phyloP scores from a whole-genome alignment of 2,888 invertebrate genomes.

The Aplocera efformata region DNA sequence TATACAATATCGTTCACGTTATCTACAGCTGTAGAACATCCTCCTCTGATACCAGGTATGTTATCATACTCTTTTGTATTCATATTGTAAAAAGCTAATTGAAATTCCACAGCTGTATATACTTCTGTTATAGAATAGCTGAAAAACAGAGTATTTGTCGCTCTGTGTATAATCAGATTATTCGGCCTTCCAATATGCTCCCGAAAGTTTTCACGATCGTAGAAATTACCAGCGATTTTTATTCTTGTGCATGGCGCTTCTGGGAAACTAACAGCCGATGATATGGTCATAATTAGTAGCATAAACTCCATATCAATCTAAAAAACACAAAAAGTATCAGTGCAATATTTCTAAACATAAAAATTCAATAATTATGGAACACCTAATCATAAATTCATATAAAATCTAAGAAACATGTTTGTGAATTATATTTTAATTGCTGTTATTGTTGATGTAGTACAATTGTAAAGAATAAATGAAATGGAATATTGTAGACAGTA shows the following conservation, averaged over 20 bases:
- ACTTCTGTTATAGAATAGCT: slow-evolving; percentile 48
- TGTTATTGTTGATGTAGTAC: too few species aligned
- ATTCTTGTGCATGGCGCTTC: slow-evolving; percentile 43
- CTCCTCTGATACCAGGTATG: slow-evolving; percentile 53
- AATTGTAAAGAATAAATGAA: too few species aligned
- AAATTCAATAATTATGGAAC: too few species aligned
- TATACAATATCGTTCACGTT: slow-evolving; percentile 49
- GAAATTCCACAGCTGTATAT: slow-evolving; percentile 54
- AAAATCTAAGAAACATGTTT: too few species aligned
- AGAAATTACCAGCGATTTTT: slow-evolving; percentile 47
- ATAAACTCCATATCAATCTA: slow-evolving; percentile 19
- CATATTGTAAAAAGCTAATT: slow-evolving; percentile 46
- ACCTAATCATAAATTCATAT: too few species aligned
- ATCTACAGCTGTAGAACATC: slow-evolving; percentile 56
- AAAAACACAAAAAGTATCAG: too few species aligned
- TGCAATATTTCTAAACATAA: too few species aligned
- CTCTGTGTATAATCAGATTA: slow-evolving; percentile 49
- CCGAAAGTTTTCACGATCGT: slow-evolving; percentile 46
- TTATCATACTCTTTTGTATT: slow-evolving; percentile 43
- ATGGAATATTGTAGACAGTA: too few species aligned
- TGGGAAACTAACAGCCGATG: slow-evolving; percentile 21
- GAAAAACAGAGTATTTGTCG: slow-evolving; percentile 52
- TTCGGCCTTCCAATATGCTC: slow-evolving; percentile 44
- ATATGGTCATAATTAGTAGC: slow-evolving; percentile 20
- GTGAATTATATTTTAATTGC: too few species aligned